A percentile compares a stretch with the other conserved stretches of the same genome.
phyloP scores from a whole-genome alignment of 64 coral and sea anemone species.

The Astreopora myriophthalma region DNA sequence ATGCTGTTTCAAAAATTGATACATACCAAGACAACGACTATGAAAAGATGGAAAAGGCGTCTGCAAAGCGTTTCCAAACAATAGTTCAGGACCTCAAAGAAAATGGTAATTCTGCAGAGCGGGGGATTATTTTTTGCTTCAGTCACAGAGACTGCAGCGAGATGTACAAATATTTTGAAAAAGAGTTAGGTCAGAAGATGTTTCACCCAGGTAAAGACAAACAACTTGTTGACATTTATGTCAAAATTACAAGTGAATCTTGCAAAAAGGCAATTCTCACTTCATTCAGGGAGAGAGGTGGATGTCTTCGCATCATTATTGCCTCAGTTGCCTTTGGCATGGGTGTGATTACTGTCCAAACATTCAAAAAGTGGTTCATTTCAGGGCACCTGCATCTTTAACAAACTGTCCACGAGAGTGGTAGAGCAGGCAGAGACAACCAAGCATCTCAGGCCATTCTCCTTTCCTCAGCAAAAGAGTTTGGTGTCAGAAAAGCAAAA shows the following conservation, averaged over 20 bases:
- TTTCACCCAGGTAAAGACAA: constrained; percentile 19
- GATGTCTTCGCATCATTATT: constrained; percentile 9
- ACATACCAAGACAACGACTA: constrained; percentile 49
- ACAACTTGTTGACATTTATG: constrained; percentile 47
- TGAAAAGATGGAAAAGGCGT: constrained; percentile 24
- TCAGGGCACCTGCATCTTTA: too few relatives aligned
- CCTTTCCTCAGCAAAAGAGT: not conserved
- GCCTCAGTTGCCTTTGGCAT: too few relatives aligned
- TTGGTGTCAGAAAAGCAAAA: not conserved
- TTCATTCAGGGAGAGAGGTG: constrained; percentile 23
- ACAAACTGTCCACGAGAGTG: not conserved
- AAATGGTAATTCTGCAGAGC: constrained; percentile 4
- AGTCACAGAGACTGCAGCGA: constrained; percentile 19
- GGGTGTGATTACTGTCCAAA: too few relatives aligned
- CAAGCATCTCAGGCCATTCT: constrained; percentile 6
- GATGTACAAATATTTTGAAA: constrained; percentile 56
- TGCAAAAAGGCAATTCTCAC: constrained; percentile 24
- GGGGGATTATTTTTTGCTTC: constrained; percentile 17
- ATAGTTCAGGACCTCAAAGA: constrained; percentile 23
- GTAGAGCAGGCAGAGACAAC: not conserved
- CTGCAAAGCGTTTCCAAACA: constrained; percentile 14
- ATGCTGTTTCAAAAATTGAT: constrained; percentile 45
- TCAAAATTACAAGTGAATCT: constrained; percentile 38
- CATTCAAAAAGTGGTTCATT: too few relatives aligned
- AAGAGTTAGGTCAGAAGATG: not conserved